A percentile compares a stretch with the other conserved stretches of the same genome.
Evolutionary conservation across 2,888 invertebrate species (phyloP).

Genomic region (Coronaproctus castanopsis): DNA sequence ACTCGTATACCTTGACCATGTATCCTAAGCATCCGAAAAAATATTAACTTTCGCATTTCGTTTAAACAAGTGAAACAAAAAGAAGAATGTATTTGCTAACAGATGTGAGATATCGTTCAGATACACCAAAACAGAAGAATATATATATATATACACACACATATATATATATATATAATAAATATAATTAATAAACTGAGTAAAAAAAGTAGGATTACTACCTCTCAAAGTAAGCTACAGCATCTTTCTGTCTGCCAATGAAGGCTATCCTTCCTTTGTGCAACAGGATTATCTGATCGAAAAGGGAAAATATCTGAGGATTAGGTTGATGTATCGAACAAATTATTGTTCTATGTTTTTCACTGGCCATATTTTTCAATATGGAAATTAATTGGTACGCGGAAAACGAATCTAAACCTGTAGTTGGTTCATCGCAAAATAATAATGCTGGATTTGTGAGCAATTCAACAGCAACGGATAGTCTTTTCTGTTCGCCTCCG

Average conservation of each 20-base stretch:
- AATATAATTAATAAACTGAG: too few species aligned
- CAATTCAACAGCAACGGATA: conserved; percentile 80
- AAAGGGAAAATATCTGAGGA: conserved; percentile 1
- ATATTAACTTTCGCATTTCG: too few species aligned
- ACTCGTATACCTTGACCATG: too few species aligned
- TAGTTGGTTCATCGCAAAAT: conserved; percentile 92
- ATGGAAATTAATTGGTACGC: conserved; percentile 62
- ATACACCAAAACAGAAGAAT: too few species aligned
- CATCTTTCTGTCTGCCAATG: conserved; percentile 46
- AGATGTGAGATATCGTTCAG: too few species aligned
- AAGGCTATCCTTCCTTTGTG: conserved; percentile 38
- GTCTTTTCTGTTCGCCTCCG: conserved; percentile 77
- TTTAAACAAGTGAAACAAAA: too few species aligned
- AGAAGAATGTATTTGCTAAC: too few species aligned
- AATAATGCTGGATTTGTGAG: conserved; percentile 76
- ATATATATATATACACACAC: too few species aligned
- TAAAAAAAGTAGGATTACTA: too few species aligned
- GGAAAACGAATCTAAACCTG: conserved; percentile 64
- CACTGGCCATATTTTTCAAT: conserved; percentile 45
- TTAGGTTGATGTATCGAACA: conserved; percentile 6
- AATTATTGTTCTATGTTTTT: neutral
- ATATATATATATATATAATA: too few species aligned
- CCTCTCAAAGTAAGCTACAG: conserved; percentile 47
- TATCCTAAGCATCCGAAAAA: too few species aligned
- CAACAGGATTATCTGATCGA: neutral